A percentile compares a stretch with the other conserved stretches of the same genome.
Evolutionary conservation across 2,888 invertebrate genomes (phyloP).

Genomic region (Agrilus biguttatus): DNA sequence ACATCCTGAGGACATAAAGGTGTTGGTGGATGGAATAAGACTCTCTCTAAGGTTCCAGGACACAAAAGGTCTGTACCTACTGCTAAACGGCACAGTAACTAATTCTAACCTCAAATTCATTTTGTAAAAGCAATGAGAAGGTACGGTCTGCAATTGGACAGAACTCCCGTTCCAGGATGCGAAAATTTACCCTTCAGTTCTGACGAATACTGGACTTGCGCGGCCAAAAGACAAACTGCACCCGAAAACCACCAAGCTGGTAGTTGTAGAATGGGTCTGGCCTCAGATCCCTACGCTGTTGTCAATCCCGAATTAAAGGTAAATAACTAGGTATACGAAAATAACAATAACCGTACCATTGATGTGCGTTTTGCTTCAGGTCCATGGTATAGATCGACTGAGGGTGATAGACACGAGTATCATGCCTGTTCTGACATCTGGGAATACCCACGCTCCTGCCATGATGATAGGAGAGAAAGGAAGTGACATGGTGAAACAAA

Average conservation of each 20-base stretch:
- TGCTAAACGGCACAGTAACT: not conserved
- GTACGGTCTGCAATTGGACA: constrained; percentile 63
- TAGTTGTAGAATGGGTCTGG: constrained; percentile 47
- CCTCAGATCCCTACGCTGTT: constrained; percentile 39
- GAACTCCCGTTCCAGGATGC: constrained; percentile 59
- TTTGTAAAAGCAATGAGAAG: constrained; percentile 31
- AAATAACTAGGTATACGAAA: constrained; percentile 1
- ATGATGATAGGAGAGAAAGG: constrained; percentile 56
- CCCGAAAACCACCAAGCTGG: constrained; percentile 53
- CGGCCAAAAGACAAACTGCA: constrained; percentile 40
- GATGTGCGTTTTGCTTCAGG: constrained; percentile 24
- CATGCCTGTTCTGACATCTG: constrained; percentile 49
- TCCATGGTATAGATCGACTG: constrained; percentile 47
- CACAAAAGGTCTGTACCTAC: constrained; percentile 38
- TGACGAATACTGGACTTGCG: constrained; percentile 47
- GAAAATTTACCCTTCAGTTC: constrained; percentile 57
- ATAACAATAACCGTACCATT: too few relatives aligned
- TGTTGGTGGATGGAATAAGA: constrained; percentile 70
- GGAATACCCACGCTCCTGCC: constrained; percentile 55
- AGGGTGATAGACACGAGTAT: constrained; percentile 57
- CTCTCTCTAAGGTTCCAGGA: constrained; percentile 58
- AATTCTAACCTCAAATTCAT: too few relatives aligned
- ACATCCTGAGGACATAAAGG: constrained; percentile 64
- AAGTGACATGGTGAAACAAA: constrained; percentile 47
- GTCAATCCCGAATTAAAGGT: constrained; percentile 35